Base-by-base conservation (phyloP, 1,140 invertebrate genomes). In the Dryas iulia region DNA sequence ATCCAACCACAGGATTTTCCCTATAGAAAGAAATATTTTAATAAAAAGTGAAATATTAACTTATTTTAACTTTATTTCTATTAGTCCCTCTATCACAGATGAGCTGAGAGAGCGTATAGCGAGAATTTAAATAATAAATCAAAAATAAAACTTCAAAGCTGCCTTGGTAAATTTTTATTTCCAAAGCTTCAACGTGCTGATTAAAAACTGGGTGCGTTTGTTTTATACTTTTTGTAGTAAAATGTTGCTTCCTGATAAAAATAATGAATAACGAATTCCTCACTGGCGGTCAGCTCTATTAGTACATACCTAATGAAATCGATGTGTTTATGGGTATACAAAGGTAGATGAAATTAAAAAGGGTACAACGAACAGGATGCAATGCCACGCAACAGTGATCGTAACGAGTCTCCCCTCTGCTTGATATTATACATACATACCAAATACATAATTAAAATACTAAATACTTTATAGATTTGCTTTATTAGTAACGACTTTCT, bases 311-410 rank as follows among this genome's bases (percentile, higher is more conserved):
- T 47, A 47, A 47, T 47, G 14, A 39, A 21, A 47, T 18, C 39
- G 39, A 47, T 47, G 39, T 47, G 14, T 47, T 47, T 47, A 47
- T 18, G 39, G 18, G 14, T 47, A 10, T 10, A 6, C 7, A 11
- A 18, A 14, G 39, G 39, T 21, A 47, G 39, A 47, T 47, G 39
- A 47, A 47, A 21, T 47, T 47, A 18, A 68, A 66, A 56, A 58
- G 31, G 26, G 64, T 66, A 30, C 18, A 53, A 52, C 59, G 66
- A 67, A 80, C 76, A 82, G 78, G 78, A 85, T 81, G 73, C 66
- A 59, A 73, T 75, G 83, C 82, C 76, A 79, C 79, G 83, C 78
- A 77, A 82, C 59, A 79, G 59, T 72, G 81, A 66, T 64, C 69
- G 62, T 59, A 77, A 66, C 78, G 74, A 78, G 76, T 80, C 67